Evolutionary conservation across 2,888 invertebrate genomes (phyloP), one percentile per base, ranked within the genome.

Genomic region (Didymodactylos carnosus): DNA sequence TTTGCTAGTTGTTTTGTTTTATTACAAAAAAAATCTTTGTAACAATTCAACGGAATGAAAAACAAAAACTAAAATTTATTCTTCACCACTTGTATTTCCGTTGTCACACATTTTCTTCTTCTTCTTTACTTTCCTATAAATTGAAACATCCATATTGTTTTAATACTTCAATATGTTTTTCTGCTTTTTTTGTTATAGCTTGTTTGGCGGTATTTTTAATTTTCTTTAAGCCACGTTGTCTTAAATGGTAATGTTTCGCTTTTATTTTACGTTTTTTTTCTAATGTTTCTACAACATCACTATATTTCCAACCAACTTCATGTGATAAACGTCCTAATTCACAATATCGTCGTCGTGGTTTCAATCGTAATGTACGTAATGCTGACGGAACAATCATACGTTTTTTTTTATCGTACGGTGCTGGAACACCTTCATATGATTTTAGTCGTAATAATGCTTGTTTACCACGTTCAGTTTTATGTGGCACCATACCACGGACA

Each of bases 241-340:
- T 82, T 78, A 85, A 83, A 80, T 85, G 88, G 81, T 87, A 87
- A 80, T 90, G 85, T 79, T 90, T 88, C 76, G 90, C 88, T 85
- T 90, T 91, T 81, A 90, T 88, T 84, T 91, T 91, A 81, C 98
- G 89, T 88, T 94, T 95, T 82, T 90, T 89, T 85, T 99, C 98
- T 78, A 98, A 87, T 77, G 93, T 92, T 83, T 91, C 89, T 76
- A 99, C 91, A 73, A 98, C 95, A 78, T 89, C 88, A 84, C 93
- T 90, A 88, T 98, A 98, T 85, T 98, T 98, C 98, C 98, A 99
- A 81, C 98, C 98, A 76, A 98, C 94, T 86, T 98, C 98, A 84
- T 94, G 92, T 69, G 95, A 92, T 78, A 99, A 87, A 79, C 97
- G 90, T 76, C 95, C 95, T 76, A 99, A 88, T 79, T 90, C 89